Evolutionary conservation across 1,140 invertebrate species (phyloP), one percentile per base, ranked within the genome.

Genomic region (Lerema accius): DNA sequence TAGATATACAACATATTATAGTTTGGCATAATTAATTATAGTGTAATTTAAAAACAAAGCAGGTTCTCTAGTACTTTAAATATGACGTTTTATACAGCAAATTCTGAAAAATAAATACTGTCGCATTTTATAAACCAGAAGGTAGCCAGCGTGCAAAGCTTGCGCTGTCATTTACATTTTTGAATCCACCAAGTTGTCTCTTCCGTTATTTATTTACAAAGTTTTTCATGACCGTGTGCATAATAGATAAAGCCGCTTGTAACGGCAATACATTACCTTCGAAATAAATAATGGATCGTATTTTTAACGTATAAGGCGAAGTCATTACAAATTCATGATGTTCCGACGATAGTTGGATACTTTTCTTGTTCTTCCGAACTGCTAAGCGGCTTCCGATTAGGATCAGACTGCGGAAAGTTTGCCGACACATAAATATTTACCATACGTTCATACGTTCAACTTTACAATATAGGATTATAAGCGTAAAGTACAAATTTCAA

Each of bases 201-300:
- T 46, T 19, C 53, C 13, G 51, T 68, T 71, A 67, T 71, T 71
- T 73, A 73, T 67, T 65, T 58, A 53, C 39, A 64, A 67, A 66
- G 55, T 56, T 69, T 69, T 62, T 58, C 53, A 49, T 45, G 28
- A 32, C 28, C 28, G 42, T 67, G 56, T 55, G 58, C 67, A 69
- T 63, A 69, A 55, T 63, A 70, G 64, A 70, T 69, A 65, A 69
- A 56, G 58, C 56, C 23, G 62, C 17, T 53, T 58, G 67, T 67
- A 63, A 60, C 63, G 43, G 42, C 48, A 15, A 68, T 69, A 65
- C 46, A 63, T 69, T 63, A 63, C 46, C 37, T 43, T 42, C 11
- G 15, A 65, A 63, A 73, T 69, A 73, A 73, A 73, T 70, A 73
- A 73, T 67, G 61, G 60, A 73, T 67, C 32, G 64, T 56, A 67